Base-by-base conservation (phyloP, 2,113 vertebrate genomes). In the Neodontobutis hainanensis region DNA sequence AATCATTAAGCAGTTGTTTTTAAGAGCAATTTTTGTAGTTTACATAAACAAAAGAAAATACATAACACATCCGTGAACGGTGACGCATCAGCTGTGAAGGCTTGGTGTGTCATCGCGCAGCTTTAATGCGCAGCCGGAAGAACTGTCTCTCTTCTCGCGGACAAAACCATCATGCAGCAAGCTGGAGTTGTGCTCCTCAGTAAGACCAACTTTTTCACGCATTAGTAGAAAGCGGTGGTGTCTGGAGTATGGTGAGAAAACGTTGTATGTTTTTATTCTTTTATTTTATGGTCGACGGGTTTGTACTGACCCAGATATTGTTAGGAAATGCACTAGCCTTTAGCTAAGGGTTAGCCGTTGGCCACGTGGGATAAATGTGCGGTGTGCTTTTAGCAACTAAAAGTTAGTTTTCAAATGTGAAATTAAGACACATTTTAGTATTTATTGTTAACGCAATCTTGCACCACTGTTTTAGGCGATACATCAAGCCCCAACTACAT, bases 281-380 rank as follows among this genome's bases (percentile, higher is more conserved):
- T 34, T 27, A 19, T 40, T 40, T 27, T 5, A 11, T 11, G 9
- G 10, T 27, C 16, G 14, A 51, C 5, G 10, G 11, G 12, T 14
- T 11, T 12, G 51, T 15, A n/a, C 3, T n/a, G 7, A 38, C 2
- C 8, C 11, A 2, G 9, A 5, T 65, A 19, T 10, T 10, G 36
- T 2, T 42, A 6, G 4, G 8, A 19, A 7, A 42, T 48, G 77
- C 81, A 63, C 80, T 47, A 46, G 44, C 11, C 12, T 6, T 4
- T 9, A 3, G 55, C 56, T 58, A 58, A 15, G 42, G n/a, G 52
- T 15, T 43, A 5, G 8, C 15, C 15, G 0, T 48, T n/a, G 0
- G 55, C 84, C 88, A 89, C 87, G 85, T 89, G 87, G 77, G 62
- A 9, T 5, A 8, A 34, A 46, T 3, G 52, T 44, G 8, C 5